Conservation (phyloP, 53 echinoderm and acorn worm species). For the Holothuria scabra region DNA sequence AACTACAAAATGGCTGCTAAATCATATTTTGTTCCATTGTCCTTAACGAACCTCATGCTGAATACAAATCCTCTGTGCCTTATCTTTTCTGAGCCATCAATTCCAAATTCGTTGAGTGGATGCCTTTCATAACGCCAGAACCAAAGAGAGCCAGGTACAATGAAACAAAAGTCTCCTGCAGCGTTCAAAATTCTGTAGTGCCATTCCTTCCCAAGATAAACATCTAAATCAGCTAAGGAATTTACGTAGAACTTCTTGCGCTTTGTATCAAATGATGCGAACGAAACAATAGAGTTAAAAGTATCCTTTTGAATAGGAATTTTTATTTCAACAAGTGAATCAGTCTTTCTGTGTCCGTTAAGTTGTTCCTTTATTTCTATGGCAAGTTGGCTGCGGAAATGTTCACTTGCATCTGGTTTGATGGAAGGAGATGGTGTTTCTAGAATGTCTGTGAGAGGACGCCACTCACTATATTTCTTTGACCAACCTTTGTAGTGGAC, state of each 20-base stretch:
- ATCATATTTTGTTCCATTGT: conserved; percentile 9
- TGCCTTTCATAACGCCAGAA: neutral
- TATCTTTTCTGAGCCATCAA: neutral
- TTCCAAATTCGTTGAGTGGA: neutral
- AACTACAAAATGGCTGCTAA: neutral
- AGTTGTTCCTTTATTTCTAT: neutral
- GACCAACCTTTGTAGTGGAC: too few relatives aligned
- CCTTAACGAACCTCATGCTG: neutral
- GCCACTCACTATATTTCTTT: too few relatives aligned
- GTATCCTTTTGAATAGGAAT: neutral
- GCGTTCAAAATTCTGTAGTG: neutral
- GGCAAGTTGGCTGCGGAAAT: neutral
- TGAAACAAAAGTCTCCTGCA: neutral
- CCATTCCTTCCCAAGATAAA: conserved; percentile 1
- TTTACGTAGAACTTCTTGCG: neutral
- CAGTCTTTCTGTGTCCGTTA: neutral
- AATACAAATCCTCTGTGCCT: neutral
- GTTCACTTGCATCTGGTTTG: neutral
- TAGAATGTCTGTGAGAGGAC: too few relatives aligned
- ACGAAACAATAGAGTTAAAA: neutral
- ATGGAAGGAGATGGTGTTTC: too few relatives aligned
- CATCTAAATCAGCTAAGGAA: neutral
- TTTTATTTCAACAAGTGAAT: neutral
- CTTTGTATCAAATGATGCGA: neutral
- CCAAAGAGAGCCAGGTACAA: neutral